These are phyloP conservation scores for Spondyliosoma cantharus DNA, from an alignment of 2,797 vertebrate species.

Conservation along the genomic window DNA sequence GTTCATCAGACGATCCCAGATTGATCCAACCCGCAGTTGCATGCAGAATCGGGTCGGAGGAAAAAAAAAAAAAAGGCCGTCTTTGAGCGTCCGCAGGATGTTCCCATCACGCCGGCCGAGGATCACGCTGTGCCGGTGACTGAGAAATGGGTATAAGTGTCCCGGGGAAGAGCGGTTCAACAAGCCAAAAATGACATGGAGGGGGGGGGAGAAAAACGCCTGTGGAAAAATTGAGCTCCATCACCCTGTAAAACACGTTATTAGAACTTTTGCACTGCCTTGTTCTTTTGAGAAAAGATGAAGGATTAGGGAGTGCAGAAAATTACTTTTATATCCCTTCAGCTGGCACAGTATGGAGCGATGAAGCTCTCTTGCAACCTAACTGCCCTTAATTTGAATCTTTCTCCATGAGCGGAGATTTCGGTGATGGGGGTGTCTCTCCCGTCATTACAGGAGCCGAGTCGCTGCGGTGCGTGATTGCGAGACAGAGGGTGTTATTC, in stretches of 20 bases:
- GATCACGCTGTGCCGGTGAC: slow-evolving; percentile 7
- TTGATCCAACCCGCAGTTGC: slow-evolving; percentile 78
- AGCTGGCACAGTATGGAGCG: not conserved
- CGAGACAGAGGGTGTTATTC: slow-evolving; percentile 60
- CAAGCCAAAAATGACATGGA: slow-evolving; percentile 33
- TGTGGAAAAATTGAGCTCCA: slow-evolving; percentile 35
- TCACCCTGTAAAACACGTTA: slow-evolving; percentile 36
- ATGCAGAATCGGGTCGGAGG: slow-evolving; percentile 56
- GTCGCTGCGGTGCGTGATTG: slow-evolving; percentile 50
- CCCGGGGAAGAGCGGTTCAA: slow-evolving; percentile 22
- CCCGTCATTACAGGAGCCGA: slow-evolving; percentile 38
- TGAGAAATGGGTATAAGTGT: slow-evolving; percentile 21
- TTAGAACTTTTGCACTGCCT: slow-evolving; percentile 39
- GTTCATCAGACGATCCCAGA: slow-evolving; percentile 75
- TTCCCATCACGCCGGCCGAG: slow-evolving; percentile 24
- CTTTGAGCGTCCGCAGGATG: slow-evolving; percentile 24
- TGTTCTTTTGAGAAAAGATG: slow-evolving; percentile 5
- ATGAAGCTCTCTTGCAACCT: slow-evolving; percentile 46
- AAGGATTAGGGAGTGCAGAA: slow-evolving; percentile 41
- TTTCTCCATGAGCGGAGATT: slow-evolving; percentile 37
- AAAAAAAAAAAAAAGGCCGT: slow-evolving; percentile 15
- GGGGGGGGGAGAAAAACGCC: slow-evolving; percentile 22
- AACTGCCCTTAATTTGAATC: slow-evolving; percentile 65
- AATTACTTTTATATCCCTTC: slow-evolving; percentile 37
- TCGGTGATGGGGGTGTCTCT: slow-evolving; percentile 39